Base-by-base conservation (phyloP, 2,797 vertebrate species). In the Phoxinus dragarum region DNA sequence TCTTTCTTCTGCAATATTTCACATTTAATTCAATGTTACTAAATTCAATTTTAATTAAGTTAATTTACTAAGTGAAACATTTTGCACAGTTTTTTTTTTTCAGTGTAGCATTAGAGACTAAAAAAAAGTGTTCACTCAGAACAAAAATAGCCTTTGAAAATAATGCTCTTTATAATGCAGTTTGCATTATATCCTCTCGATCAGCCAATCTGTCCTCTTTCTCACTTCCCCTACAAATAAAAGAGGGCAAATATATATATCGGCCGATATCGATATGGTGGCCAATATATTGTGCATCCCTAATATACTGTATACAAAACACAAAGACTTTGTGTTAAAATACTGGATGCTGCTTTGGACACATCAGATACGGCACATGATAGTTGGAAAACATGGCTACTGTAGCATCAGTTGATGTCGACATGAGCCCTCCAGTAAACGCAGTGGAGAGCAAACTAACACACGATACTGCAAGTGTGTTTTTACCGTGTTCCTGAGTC, bases 401-500 rank as follows among this genome's bases (percentile, higher is more conserved):
- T 54, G 47, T 81, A 54, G 68, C 10, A 31, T 31, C n/a, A 59
- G 67, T 81, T 42, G 4, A 59, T 81, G n/a, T n/a, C n/a, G n/a
- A n/a, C 17, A 66, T 27, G 16, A 34, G 59, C 47, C 47, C 59
- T 79, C 59, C n/a, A 34, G 56, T 19, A 79, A 59, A 61, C 6
- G 7, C 12, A 64, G 2, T 17, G 27, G 23, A 72, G 40, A 34
- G 52, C 7, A 1, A 1, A 36, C 52, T 19, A 44, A 81, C 36
- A 47, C 40, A 42, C 36, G 27, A 56, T 5, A 38, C 31, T 34
- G 21, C 54, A 80, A 74, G 71, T 81, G 59, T 75, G 59, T 69
- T 73, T 75, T 56, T 75, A 21, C 49, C 4, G 7, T 76, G 61
- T 81, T 81, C 31, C 66, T 0, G 19, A 71, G 75, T 86, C 78